Conservation (phyloP, 2,113 vertebrate species). For the Platanista minor region DNA sequence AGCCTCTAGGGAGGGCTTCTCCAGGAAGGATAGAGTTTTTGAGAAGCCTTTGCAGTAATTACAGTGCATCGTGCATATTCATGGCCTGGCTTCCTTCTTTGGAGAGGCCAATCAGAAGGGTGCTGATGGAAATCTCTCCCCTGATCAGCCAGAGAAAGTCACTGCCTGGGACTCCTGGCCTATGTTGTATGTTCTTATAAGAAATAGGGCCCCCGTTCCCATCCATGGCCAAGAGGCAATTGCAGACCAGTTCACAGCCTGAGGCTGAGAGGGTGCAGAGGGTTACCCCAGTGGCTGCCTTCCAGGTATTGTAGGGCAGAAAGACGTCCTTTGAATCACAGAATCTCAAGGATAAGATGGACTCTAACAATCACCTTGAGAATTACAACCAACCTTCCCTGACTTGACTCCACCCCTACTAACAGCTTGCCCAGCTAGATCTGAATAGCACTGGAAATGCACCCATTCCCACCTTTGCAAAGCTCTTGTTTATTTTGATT, state of each 20-base stretch:
- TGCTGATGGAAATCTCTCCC: background rate
- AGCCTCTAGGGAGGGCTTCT: constrained; percentile 63
- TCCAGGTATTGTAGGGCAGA: background rate
- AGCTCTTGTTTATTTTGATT: background rate
- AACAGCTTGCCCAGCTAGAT: background rate
- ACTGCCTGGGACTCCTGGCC: background rate
- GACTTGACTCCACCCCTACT: background rate
- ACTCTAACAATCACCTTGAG: background rate
- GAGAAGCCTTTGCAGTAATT: constrained; percentile 60
- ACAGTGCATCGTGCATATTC: constrained; percentile 57
- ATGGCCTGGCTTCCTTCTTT: background rate
- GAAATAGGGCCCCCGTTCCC: background rate
- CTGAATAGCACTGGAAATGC: background rate
- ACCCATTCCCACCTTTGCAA: background rate
- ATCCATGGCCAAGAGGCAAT: background rate
- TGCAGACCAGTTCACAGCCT: background rate
- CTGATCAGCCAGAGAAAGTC: constrained; percentile 37
- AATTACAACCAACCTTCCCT: background rate
- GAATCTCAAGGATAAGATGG: background rate
- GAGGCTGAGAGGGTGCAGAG: background rate
- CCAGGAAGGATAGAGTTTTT: constrained; percentile 24
- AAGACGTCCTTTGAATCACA: background rate
- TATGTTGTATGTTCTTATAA: background rate
- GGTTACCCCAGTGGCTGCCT: background rate
- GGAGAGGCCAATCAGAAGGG: constrained; percentile 25